Base-by-base conservation (phyloP, 2,888 invertebrate species). In the Spialia ferax region DNA sequence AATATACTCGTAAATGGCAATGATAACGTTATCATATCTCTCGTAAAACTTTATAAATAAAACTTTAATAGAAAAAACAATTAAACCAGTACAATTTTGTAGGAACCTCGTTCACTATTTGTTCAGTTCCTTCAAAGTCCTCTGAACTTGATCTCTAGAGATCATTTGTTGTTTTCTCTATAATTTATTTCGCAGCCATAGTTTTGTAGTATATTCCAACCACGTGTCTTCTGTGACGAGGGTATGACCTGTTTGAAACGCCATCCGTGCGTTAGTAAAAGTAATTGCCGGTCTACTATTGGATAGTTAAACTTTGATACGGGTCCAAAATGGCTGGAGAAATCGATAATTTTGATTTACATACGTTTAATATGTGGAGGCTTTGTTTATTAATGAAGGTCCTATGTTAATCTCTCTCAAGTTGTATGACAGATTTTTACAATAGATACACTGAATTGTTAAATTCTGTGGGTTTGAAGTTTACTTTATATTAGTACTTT, bases 191-290 rank as follows among this genome's bases (percentile, higher is more conserved):
- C 20, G 48, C 20, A 48, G 48, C 20, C 52, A 52, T 52, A 52
- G n/a, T 52, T 23, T n/a, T 52, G 23, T 23, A 29, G 10, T 32
- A 18, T 55, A 55, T 26, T 61, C 61, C 20, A 5, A 50, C 18
- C 48, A 61, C 61, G 61, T 55, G 18, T 18, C 26, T 55, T 29
- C n/a, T 50, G 29, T 61, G 61, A 61, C 22, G 61, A 61, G 61
- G 61, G 61, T 61, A 32, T 18, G 45, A 60, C 60, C 18, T 45
- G 45, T 22, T 50, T 50, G 29, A n/a, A 60, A 48, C 26, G 45
- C n/a, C 48, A 29, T 48, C 20, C 61, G 61, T 61, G 48, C 50
- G 48, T 61, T 61, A 61, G 48, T 50, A 61, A 61, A 61, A 61
- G 61, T 50, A 61, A 61, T 61, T 61, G 60, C 48, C 45, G 15